phyloP scores from a whole-genome alignment of 2,113 vertebrate genomes.

The Bubo blakistoni region DNA sequence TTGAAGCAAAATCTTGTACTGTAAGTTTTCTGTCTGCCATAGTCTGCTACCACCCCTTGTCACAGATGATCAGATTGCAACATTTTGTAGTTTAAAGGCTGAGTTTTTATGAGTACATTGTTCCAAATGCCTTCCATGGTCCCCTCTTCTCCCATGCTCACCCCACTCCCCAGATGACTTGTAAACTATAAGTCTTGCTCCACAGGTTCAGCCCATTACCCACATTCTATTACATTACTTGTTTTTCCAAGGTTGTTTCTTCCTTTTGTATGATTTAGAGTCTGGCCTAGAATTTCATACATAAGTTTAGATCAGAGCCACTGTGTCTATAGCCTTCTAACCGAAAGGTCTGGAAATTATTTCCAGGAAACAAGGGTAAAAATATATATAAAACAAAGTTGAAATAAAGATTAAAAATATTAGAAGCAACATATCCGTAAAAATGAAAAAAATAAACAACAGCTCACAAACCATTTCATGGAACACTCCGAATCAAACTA shows the following conservation, averaged over 20 bases:
- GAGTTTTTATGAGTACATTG: background rate
- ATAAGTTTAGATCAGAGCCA: background rate
- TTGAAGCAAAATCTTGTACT: background rate
- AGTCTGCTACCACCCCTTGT: background rate
- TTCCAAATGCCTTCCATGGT: background rate
- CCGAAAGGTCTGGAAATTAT: conserved; percentile 5
- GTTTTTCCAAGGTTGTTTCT: conserved; percentile 16
- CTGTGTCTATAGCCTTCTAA: conserved; percentile 25
- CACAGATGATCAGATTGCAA: background rate
- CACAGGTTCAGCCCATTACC: conserved; percentile 48
- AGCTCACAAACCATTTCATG: background rate
- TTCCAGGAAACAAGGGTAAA: background rate
- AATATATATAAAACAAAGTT: rapidly evolving
- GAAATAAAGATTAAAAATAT: conserved; percentile 8
- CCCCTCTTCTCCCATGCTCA: conserved; percentile 1
- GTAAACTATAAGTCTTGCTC: conserved; percentile 46
- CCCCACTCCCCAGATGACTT: background rate
- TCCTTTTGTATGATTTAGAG: conserved; percentile 24
- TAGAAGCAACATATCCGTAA: conserved; percentile 23
- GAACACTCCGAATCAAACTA: background rate
- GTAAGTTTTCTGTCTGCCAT: background rate
- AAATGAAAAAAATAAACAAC: background rate
- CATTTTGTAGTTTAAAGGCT: background rate
- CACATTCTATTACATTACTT: conserved; percentile 7
- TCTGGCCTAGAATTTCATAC: conserved; percentile 13